These are phyloP conservation scores for Anthoscopus minutus DNA, from an alignment of 2,113 vertebrate genomes.

Conservation along the genomic window DNA sequence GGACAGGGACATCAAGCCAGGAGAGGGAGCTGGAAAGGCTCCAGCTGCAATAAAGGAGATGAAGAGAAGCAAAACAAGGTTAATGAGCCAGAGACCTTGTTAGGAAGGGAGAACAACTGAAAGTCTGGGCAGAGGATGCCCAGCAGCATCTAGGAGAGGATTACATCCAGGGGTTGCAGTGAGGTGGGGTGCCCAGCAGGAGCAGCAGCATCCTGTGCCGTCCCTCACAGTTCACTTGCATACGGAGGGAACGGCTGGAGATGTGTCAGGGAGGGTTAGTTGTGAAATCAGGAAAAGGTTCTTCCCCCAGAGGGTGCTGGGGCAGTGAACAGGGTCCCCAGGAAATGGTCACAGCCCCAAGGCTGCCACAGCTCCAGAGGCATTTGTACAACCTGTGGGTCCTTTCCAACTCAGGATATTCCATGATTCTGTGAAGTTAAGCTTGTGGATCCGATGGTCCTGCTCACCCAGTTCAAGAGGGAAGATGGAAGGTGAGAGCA, in stretches of 20 bases:
- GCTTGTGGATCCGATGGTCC: not conserved
- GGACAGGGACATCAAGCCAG: not conserved
- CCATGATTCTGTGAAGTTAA: not conserved
- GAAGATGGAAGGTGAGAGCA: not conserved
- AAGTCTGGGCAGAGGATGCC: not conserved
- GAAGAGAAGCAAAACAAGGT: not conserved
- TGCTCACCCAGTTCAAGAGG: not conserved
- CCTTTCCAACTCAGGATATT: not conserved
- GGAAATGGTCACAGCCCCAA: not conserved
- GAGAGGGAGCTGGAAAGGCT: not conserved
- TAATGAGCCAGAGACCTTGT: not conserved
- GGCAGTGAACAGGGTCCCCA: not conserved
- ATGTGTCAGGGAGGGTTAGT: not conserved
- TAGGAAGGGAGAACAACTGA: not conserved
- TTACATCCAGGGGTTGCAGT: not conserved
- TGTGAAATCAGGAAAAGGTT: not conserved
- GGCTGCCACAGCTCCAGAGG: not conserved
- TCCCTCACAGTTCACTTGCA: not conserved
- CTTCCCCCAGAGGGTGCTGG: not conserved
- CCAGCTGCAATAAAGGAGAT: not conserved
- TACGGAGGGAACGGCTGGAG: accelerated
- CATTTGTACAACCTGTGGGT: not conserved
- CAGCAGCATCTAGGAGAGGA: not conserved
- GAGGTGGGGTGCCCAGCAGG: not conserved
- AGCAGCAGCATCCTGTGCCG: not conserved